Evolutionary conservation across 2,113 vertebrate genomes (phyloP).

Genomic region (Brienomyrus longianalis): DNA sequence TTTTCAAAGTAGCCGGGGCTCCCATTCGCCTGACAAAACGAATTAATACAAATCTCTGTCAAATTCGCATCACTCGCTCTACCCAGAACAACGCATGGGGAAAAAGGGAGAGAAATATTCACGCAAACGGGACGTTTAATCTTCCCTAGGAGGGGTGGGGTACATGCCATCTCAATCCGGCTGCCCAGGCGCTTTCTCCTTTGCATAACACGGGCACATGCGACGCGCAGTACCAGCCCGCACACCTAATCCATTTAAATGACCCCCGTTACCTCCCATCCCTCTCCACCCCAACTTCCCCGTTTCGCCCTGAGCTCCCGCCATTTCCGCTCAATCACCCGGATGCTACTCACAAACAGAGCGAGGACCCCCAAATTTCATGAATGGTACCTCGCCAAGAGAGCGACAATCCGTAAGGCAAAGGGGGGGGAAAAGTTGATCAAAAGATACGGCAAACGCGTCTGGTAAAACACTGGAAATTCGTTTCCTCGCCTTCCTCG

Average conservation of each 20-base stretch:
- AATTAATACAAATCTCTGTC: neutral
- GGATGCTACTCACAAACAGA: slow-evolving; percentile 55
- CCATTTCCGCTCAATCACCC: slow-evolving; percentile 59
- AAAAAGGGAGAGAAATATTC: neutral
- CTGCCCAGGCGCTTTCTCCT: neutral
- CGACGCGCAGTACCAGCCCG: neutral
- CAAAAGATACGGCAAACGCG: slow-evolving; percentile 52
- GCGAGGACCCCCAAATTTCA: slow-evolving; percentile 52
- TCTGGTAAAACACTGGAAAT: slow-evolving; percentile 41
- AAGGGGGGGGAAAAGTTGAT: slow-evolving; percentile 52
- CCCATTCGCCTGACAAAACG: slow-evolving; percentile 4
- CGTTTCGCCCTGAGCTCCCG: slow-evolving; percentile 55
- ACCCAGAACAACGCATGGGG: neutral
- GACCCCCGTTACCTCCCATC: slow-evolving; percentile 18
- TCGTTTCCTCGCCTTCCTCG: slow-evolving; percentile 27
- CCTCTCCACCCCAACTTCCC: slow-evolving; percentile 44
- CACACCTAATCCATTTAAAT: slow-evolving; percentile 16
- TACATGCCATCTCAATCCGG: neutral
- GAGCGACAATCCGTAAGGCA: slow-evolving; percentile 60
- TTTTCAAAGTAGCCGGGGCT: neutral
- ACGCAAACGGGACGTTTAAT: slow-evolving; percentile 12
- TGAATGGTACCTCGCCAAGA: slow-evolving; percentile 66
- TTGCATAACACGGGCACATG: slow-evolving; percentile 8
- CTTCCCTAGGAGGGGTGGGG: neutral
- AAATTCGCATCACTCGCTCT: neutral